Percentiles rank a stretch among this genome's conserved stretches.
These are phyloP conservation scores for Eupithecia vulgata DNA, from an alignment of 2,888 invertebrate species.

Conservation along the genomic window DNA sequence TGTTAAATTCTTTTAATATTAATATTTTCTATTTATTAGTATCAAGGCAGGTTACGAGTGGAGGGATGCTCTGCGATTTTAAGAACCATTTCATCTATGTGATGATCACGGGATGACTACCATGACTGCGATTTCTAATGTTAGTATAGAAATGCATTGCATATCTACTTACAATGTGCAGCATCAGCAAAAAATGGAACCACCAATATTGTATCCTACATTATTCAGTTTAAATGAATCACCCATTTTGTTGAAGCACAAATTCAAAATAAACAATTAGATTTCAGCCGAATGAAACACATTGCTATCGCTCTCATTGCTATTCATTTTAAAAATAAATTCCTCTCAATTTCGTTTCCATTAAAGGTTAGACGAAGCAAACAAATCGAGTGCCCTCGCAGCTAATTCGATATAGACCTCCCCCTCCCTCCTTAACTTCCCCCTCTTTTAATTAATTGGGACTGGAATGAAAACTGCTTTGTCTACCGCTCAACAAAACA, in stretches of 20 bases:
- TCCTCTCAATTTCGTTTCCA: constrained; percentile 42
- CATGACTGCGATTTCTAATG: too few species aligned
- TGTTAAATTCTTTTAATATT: neutral
- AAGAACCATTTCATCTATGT: too few species aligned
- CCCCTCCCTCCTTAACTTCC: constrained; percentile 22
- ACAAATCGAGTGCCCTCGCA: constrained; percentile 53
- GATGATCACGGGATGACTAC: too few species aligned
- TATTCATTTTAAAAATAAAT: neutral
- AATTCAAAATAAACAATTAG: neutral
- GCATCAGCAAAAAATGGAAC: neutral
- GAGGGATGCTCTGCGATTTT: neutral
- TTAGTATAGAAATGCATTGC: too few species aligned
- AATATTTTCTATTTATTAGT: neutral
- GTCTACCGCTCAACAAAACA: constrained; percentile 42
- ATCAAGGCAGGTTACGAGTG: neutral
- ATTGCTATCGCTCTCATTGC: neutral
- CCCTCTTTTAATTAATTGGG: constrained; percentile 56
- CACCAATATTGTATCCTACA: neutral
- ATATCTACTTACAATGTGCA: neutral
- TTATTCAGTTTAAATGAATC: neutral
- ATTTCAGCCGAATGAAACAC: neutral
- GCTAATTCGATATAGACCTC: constrained; percentile 56
- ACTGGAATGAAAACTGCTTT: constrained; percentile 51
- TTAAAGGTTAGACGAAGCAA: constrained; percentile 54
- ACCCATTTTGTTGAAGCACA: neutral